phyloP scores from a whole-genome alignment of 2,888 invertebrate species.

The Nymphalis urticae region DNA sequence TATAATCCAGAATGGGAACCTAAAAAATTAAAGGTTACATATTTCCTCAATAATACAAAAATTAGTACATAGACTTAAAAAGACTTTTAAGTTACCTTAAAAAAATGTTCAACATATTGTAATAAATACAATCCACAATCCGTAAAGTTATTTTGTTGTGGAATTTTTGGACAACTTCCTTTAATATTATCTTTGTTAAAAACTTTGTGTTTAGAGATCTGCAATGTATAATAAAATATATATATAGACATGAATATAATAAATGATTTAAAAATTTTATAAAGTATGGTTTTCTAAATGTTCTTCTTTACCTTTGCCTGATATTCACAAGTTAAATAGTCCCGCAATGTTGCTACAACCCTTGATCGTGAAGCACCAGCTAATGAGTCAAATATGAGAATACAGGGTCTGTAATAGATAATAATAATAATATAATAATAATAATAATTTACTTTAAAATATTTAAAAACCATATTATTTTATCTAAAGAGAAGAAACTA shows the following conservation, averaged over 20 bases:
- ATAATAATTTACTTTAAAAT: conserved; percentile 2
- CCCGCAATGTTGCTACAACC: conserved; percentile 94
- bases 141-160: conserved; percentile 98
- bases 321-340: conserved; percentile 94
- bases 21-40: conserved; percentile 62
- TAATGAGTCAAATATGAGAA: conserved; percentile 97
- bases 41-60: neutral
- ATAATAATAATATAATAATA: too few species aligned
- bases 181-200: conserved; percentile 93
- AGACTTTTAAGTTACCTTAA: conserved; percentile 83
- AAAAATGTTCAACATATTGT: conserved; percentile 98
- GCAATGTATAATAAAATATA: conserved; percentile 41
- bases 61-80: neutral
- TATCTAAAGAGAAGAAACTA: too few species aligned
- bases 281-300: too few species aligned
- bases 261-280: too few species aligned
- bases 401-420: conserved; percentile 89
- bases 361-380: conserved; percentile 90
- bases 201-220: conserved; percentile 82
- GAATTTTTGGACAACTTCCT: conserved; percentile 93
- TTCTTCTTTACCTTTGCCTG: conserved; percentile 83
- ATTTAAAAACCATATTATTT: neutral
- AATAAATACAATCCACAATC: conserved; percentile 98
- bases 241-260: too few species aligned
- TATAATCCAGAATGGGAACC: conserved; percentile 91